These are phyloP conservation scores for Empis livida DNA, from an alignment of 2,888 invertebrate genomes.

Conservation along the genomic window DNA sequence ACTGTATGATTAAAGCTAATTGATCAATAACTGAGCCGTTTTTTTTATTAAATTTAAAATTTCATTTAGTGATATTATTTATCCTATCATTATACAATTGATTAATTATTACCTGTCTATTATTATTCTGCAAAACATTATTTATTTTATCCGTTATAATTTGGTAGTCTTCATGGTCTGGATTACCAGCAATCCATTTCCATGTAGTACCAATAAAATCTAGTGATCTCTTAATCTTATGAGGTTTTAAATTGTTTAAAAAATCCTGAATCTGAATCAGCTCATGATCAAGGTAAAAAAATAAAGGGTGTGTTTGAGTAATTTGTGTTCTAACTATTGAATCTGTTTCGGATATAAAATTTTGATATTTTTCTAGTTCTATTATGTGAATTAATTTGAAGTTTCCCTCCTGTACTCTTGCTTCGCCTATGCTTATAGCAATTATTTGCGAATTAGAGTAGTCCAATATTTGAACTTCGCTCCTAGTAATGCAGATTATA, in stretches of 20 bases:
- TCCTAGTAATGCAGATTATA: neutral
- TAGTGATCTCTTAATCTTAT: constrained; percentile 5
- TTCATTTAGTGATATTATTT: constrained; percentile 3
- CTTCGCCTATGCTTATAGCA: constrained; percentile 5
- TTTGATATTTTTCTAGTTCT: constrained; percentile 5
- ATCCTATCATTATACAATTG: constrained; percentile 4
- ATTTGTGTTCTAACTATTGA: constrained; percentile 2
- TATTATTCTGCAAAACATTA: constrained; percentile 3
- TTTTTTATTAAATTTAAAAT: neutral
- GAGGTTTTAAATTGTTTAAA: constrained; percentile 3
- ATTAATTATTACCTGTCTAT: constrained; percentile 5
- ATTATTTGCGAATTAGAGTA: constrained; percentile 9
- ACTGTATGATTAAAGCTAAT: constrained; percentile 1
- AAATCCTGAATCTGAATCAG: neutral
- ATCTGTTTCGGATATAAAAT: constrained; percentile 4
- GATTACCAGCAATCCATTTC: constrained; percentile 8
- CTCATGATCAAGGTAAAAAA: constrained; percentile 5
- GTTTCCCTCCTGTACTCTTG: constrained; percentile 6
- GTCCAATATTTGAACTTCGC: constrained; percentile 8
- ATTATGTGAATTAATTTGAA: constrained; percentile 9
- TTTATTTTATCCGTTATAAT: constrained; percentile 4
- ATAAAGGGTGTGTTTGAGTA: constrained; percentile 4
- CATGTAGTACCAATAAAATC: constrained; percentile 9
- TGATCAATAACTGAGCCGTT: neutral
- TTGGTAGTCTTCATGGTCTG: constrained; percentile 8